Conservation (phyloP, 1,140 invertebrate species). For the Sitophilus oryzae region DNA sequence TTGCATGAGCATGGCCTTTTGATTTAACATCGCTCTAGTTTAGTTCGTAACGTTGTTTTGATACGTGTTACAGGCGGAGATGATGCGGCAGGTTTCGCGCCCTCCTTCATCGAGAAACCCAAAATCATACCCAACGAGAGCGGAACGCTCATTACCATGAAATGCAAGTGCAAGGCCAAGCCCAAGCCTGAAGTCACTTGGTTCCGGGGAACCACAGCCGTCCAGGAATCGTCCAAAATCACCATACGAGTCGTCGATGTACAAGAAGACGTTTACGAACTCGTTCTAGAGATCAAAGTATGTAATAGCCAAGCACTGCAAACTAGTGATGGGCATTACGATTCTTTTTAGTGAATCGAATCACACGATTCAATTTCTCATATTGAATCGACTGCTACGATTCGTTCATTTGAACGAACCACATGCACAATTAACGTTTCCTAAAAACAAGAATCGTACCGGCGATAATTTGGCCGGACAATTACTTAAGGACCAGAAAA, state of each 20-base stretch:
- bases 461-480: no score
- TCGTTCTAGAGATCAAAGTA: conserved; percentile 84
- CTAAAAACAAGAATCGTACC: no score
- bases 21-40: conserved; percentile 29
- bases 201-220: conserved; percentile 79
- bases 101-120: conserved; percentile 94
- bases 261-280: conserved; percentile 82
- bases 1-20: conserved; percentile 44
- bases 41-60: conserved; percentile 25
- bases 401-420: no score
- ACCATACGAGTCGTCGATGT: conserved; percentile 68
- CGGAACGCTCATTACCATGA: conserved; percentile 91
- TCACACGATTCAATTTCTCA: no score
- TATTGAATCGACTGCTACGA: no score
- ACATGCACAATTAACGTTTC: no score
- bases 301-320: no score
- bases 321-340: no score
- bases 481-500: no score
- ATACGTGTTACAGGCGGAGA: conserved; percentile 67
- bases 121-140: conserved; percentile 96
- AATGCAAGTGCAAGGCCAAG: conserved; percentile 90
- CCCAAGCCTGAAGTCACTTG: conserved; percentile 84
- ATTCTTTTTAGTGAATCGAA: no score
- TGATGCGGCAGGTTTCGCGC: conserved; percentile 82
- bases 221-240: conserved; percentile 82